Base-by-base conservation (phyloP, 1,140 invertebrate genomes). In the Halictus rubicundus region DNA sequence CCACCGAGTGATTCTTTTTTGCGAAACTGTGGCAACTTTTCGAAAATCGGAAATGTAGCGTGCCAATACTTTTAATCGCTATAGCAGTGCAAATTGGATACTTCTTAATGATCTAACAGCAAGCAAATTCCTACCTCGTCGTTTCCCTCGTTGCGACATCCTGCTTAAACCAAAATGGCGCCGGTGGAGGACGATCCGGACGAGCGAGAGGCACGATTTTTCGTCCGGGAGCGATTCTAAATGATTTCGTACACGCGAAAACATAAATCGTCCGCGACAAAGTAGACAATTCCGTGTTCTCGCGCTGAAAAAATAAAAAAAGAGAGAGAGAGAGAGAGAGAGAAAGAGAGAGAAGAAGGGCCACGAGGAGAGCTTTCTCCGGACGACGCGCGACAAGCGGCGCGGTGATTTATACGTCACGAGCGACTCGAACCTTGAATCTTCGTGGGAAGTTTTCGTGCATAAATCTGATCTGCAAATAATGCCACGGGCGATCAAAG, bases 391-490 rank as follows among this genome's bases (percentile, higher is more conserved):
- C 77, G 77, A 73, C 69, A 73, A 73, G 49, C 77, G 61, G 23
- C 37, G 6, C 27, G 14, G 61, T 79, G 78, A 79, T 79, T 79
- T 79, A 79, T 79, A 65, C 23, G 52, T 79, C 78, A 68, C 61
- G 77, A 77, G 54, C 66, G 21, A 52, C 54, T 19, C 65, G 74
- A 78, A 37, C 78, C 78, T 79, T 32, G 78, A 66, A 74, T 79
- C 78, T 73, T 73, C 78, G 78, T 79, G 78, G 71, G 78, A 79
- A 79, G 63, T 79, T 74, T 66, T 65, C 78, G 54, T 12, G 78
- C 71, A 79, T 74, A 74, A 79, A 79, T 79, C 52, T 59, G 71
- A 74, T 37, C 78, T 32, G 70, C 32, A 66, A 74, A 79, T 79
- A 79, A 79, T 59, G 63, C 77, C 54, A 49, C 27, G 61, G 78